Evolutionary conservation across 2,797 vertebrate genomes (phyloP).

Genomic region (Cichlasoma orientale): DNA sequence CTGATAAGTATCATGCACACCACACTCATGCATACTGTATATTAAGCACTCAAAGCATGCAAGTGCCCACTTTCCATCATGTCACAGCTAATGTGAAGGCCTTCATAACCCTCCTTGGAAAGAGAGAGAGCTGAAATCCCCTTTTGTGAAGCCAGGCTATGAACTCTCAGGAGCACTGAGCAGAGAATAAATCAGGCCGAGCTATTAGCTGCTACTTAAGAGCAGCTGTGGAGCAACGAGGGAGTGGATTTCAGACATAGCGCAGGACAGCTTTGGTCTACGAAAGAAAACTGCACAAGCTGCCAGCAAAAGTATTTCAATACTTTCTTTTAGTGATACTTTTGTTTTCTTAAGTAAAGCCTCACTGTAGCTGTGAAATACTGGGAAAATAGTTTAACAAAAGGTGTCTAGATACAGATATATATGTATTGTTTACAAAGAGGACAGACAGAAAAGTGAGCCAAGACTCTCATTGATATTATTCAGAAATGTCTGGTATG

Average conservation of each 20-base stretch:
- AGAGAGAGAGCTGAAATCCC: conserved; percentile 50
- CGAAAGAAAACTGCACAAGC: conserved; percentile 25
- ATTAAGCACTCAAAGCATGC: conserved; percentile 48
- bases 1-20: conserved; percentile 30
- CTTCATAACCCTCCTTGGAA: conserved; percentile 41
- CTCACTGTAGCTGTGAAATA: background rate
- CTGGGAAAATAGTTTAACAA: background rate
- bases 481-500: conserved; percentile 23
- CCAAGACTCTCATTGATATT: conserved; percentile 9
- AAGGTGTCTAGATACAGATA: conserved; percentile 11
- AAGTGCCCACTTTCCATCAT: conserved; percentile 65
- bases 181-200: conserved; percentile 62
- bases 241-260: conserved; percentile 48
- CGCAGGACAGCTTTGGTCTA: conserved; percentile 31
- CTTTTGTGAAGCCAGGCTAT: conserved; percentile 46
- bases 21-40: conserved; percentile 29
- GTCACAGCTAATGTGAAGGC: conserved; percentile 59
- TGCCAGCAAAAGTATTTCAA: conserved; percentile 40
- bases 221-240: conserved; percentile 53
- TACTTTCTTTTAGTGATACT: conserved; percentile 15
- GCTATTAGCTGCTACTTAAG: conserved; percentile 67
- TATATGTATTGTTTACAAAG: background rate
- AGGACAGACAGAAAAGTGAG: background rate
- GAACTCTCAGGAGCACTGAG: conserved; percentile 54
- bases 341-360: conserved; percentile 8